Base-by-base conservation (phyloP, 2,113 vertebrate genomes). In the Psammodynastes pulverulentus region DNA sequence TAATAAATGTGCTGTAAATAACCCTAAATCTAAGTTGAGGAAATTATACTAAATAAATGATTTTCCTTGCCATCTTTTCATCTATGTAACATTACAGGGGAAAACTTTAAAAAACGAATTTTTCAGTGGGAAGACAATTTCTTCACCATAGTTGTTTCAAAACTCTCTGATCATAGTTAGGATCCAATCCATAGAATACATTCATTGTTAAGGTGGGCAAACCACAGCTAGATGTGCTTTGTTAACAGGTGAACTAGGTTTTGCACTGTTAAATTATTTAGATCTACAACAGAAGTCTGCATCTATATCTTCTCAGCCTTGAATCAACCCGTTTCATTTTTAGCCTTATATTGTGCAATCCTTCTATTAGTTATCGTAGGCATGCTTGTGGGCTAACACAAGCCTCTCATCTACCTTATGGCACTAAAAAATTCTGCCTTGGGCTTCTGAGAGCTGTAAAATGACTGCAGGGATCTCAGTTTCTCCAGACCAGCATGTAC, bases 211-310 rank as follows among this genome's bases (percentile, higher is more conserved):
- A 48, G 19, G 43, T 45, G 54, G 45, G 46, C 17, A 67, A 1
- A 53, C 72, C 96, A 96, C 92, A 96, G 95, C 86, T 95, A 93
- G 94, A 93, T 96, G 67, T 94, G 91, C 92, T 97, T 96, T 96
- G 95, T 93, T 94, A 96, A 94, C 92, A 96, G 94, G 89, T 90
- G 93, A 92, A 52, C 43, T 90, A 91, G 94, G 94, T 96, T 97
- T 97, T 97, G 91, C 96, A 95, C 94, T 97, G 96, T 96, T 97
- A 95, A 97, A 98, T 97, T 97, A 97, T 97, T 97, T 97, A 98
- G 95, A 94, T 92, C 62, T 96, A 96, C 92, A 92, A 96, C 96
- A 95, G 90, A 97, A 95, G 95, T 97, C 94, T 95, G 95, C 97
- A 93, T 95, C 94, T 95, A 94, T 97, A 97, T 97, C 94, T 97